These are phyloP conservation scores for Stegodyphus mimosarum DNA, from an alignment of 1,140 invertebrate genomes.

Conservation along the genomic window DNA sequence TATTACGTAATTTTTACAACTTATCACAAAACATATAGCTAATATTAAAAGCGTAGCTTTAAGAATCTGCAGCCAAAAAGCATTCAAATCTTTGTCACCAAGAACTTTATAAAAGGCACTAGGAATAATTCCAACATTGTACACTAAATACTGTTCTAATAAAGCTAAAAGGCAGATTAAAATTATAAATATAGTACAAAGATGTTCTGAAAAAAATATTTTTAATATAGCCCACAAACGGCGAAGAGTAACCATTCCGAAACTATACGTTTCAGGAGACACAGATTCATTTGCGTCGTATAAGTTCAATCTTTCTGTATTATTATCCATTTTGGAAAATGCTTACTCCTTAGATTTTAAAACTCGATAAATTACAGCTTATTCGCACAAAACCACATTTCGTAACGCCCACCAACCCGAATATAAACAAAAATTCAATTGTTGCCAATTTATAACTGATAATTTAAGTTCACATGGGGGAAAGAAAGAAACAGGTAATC, in stretches of 20 bases:
- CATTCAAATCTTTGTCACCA: constrained; percentile 69
- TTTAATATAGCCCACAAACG: constrained; percentile 31
- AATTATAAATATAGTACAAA: constrained; percentile 21
- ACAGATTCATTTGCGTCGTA: neutral
- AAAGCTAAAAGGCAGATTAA: constrained; percentile 60
- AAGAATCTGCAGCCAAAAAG: constrained; percentile 68
- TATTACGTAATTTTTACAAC: constrained; percentile 67
- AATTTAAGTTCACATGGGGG: too few relatives aligned
- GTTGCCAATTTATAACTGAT: too few relatives aligned
- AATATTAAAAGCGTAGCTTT: constrained; percentile 69
- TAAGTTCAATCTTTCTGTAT: constrained; percentile 24
- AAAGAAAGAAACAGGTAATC: too few relatives aligned
- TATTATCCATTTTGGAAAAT: constrained; percentile 9
- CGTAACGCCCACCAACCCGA: too few relatives aligned
- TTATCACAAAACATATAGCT: constrained; percentile 70
- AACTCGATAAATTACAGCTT: too few relatives aligned
- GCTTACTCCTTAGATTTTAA: too few relatives aligned
- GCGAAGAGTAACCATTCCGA: constrained; percentile 33
- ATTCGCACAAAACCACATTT: too few relatives aligned
- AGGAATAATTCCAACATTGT: constrained; percentile 72
- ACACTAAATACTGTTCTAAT: constrained; percentile 71
- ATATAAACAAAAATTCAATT: too few relatives aligned
- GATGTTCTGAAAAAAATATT: constrained; percentile 27
- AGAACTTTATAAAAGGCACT: constrained; percentile 72
- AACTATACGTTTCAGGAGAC: neutral